These are phyloP conservation scores for Apantesis nais DNA, from an alignment of 2,888 invertebrate species.

Conservation along the genomic window DNA sequence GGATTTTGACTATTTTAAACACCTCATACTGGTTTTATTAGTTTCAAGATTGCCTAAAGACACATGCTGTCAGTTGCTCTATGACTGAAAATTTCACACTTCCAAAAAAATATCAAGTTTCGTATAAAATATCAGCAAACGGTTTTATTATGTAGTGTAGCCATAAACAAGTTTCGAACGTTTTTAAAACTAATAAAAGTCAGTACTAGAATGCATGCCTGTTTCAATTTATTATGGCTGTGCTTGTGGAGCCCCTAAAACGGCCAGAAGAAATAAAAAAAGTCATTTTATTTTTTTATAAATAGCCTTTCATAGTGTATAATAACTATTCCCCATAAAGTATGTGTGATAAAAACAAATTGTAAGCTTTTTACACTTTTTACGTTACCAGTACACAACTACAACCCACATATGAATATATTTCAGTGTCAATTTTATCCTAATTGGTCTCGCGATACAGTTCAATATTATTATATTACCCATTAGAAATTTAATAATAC, in stretches of 20 bases:
- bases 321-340: too few species aligned
- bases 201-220: conserved; percentile 51
- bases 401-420: background rate
- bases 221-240: conserved; percentile 54
- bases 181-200: conserved; percentile 70
- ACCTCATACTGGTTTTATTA: background rate
- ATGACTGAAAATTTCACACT: background rate
- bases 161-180: conserved; percentile 62
- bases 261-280: conserved; percentile 4
- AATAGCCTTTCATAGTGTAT: too few species aligned
- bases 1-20: background rate
- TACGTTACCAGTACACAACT: background rate
- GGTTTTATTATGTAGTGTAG: conserved; percentile 28
- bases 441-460: too few species aligned
- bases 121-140: conserved; percentile 29
- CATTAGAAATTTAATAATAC: too few species aligned
- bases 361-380: background rate
- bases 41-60: background rate
- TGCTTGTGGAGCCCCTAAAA: conserved; percentile 25
- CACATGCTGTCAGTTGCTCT: background rate
- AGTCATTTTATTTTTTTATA: background rate
- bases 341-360: background rate
- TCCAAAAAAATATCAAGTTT: conserved; percentile 28
- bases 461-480: too few species aligned
- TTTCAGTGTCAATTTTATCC: background rate